These are phyloP conservation scores for Notodromas monacha DNA, from an alignment of 2,888 invertebrate genomes.

Conservation along the genomic window DNA sequence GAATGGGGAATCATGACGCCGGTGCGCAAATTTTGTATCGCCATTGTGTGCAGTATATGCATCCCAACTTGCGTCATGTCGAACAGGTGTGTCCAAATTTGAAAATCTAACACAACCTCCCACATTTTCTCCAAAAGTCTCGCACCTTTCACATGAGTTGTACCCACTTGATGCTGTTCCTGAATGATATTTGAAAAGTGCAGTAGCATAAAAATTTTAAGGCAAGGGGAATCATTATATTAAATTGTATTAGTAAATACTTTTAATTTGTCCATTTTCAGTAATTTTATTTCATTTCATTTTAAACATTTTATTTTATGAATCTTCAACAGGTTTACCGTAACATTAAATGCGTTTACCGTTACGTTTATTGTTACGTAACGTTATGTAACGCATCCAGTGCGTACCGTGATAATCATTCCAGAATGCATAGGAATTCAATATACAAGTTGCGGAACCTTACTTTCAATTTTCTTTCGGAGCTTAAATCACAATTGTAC, in stretches of 20 bases:
- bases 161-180: slow-evolving; percentile 4
- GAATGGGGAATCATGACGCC: slow-evolving; percentile 4
- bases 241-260: slow-evolving; percentile 4
- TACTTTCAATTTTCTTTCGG: slow-evolving; percentile 4
- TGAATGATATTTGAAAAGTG: slow-evolving; percentile 4
- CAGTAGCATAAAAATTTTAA: slow-evolving; percentile 4
- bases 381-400: slow-evolving; percentile 1
- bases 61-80: slow-evolving; percentile 2
- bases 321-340: slow-evolving; percentile 2
- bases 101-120: slow-evolving; percentile 4
- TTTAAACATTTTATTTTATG: slow-evolving; percentile 4
- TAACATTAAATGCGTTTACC: slow-evolving; percentile 4
- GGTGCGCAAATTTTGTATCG: slow-evolving; percentile 4
- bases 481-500: slow-evolving; percentile 1
- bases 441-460: slow-evolving; percentile 2
- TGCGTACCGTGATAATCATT: slow-evolving; percentile 4
- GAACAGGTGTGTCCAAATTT: slow-evolving; percentile 4
- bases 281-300: slow-evolving; percentile 2
- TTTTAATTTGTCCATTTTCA: slow-evolving; percentile 4
- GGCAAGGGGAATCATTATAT: slow-evolving; percentile 4
- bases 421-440: slow-evolving; percentile 1
- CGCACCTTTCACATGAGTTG: slow-evolving; percentile 4
- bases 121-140: slow-evolving; percentile 4
- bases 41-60: slow-evolving; percentile 4
- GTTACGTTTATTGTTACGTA: slow-evolving; percentile 2